Conservation (phyloP, 1,140 invertebrate genomes). For the Plutomurus gul region DNA sequence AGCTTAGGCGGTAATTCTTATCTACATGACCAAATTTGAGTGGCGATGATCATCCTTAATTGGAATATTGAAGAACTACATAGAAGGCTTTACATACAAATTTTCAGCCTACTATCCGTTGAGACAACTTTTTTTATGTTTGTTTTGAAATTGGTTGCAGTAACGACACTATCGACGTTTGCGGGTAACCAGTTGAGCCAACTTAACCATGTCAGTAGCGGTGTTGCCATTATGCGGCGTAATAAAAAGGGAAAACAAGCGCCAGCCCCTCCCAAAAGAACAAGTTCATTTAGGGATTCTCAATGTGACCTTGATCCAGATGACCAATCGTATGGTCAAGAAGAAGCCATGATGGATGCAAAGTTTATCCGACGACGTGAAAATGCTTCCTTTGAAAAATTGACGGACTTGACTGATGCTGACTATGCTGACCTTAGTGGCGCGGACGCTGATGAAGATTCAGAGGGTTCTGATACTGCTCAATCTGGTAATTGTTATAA, state of each 20-base stretch:
- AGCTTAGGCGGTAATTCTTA: too few relatives aligned
- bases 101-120: too few relatives aligned
- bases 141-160: too few relatives aligned
- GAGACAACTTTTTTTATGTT: too few relatives aligned
- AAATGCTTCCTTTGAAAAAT: constrained; percentile 50
- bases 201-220: constrained; percentile 36
- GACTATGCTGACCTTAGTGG: constrained; percentile 53
- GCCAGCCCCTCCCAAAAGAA: constrained; percentile 91
- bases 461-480: constrained; percentile 49
- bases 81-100: too few relatives aligned
- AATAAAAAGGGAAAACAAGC: constrained; percentile 89
- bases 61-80: too few relatives aligned
- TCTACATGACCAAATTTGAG: too few relatives aligned
- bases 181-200: constrained; percentile 46
- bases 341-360: constrained; percentile 30
- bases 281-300: constrained; percentile 68
- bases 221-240: constrained; percentile 49
- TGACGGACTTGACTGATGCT: constrained; percentile 49
- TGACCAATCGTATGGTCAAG: constrained; percentile 40
- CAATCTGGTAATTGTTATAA: too few relatives aligned
- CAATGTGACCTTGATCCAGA: constrained; percentile 53
- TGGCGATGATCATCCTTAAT: too few relatives aligned
- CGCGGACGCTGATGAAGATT: constrained; percentile 52
- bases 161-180: constrained; percentile 52
- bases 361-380: constrained; percentile 42